A percentile compares a stretch with the other conserved stretches of the same genome.
Conservation (phyloP, 2,888 invertebrate species). For the Xylota sylvarum region DNA sequence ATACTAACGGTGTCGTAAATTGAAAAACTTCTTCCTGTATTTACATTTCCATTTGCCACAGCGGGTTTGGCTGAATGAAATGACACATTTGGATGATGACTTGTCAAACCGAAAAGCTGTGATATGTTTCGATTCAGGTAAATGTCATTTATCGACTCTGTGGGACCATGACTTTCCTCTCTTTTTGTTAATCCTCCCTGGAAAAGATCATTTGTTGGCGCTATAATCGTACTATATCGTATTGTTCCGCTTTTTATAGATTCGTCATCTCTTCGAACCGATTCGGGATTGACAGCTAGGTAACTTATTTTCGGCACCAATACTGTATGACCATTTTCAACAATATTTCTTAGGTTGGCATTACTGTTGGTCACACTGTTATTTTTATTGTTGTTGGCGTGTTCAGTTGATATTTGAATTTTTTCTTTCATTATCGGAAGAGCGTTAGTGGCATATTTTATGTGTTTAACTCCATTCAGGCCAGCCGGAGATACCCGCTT, state of each 20-base stretch:
- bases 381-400: conserved; percentile 75
- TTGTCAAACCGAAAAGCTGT: conserved; percentile 81
- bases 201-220: conserved; percentile 78
- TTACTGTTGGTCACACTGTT: conserved; percentile 69
- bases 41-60: conserved; percentile 38
- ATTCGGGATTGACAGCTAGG: conserved; percentile 79
- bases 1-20: conserved; percentile 82
- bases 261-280: conserved; percentile 67
- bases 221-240: conserved; percentile 79
- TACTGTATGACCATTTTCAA: conserved; percentile 71
- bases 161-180: conserved; percentile 77
- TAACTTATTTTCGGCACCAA: conserved; percentile 80
- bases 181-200: conserved; percentile 75
- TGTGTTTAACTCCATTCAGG: conserved; percentile 62
- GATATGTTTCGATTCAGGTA: conserved; percentile 83
- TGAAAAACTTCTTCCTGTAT: conserved; percentile 76
- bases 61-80: conserved; percentile 78
- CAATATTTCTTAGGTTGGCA: conserved; percentile 71
- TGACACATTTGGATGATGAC: conserved; percentile 81
- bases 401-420: conserved; percentile 34
- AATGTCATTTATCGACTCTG: conserved; percentile 83
- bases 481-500: conserved; percentile 82
- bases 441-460: conserved; percentile 78
- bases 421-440: conserved; percentile 83
- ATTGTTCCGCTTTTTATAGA: conserved; percentile 78